Evolutionary conservation across 2,113 vertebrate genomes (phyloP).

Genomic region (Orthonyx spaldingii): DNA sequence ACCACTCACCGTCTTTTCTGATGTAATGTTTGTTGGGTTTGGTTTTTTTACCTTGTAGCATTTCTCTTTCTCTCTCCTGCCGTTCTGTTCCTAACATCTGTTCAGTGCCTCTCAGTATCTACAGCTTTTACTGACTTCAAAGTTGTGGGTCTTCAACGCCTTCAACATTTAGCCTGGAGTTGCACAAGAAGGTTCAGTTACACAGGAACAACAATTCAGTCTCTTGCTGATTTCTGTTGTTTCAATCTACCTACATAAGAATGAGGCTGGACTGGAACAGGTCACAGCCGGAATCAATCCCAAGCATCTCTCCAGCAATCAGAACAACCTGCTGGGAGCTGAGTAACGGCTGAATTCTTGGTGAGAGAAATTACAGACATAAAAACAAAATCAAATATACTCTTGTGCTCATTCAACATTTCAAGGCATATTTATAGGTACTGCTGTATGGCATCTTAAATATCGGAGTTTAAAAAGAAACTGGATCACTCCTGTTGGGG

Average conservation of each 20-base stretch:
- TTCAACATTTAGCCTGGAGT: not conserved
- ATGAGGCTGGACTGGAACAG: not conserved
- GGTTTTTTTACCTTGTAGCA: not conserved
- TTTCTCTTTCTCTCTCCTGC: not conserved
- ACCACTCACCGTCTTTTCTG: not conserved
- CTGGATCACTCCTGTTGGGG: not conserved
- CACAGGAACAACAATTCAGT: not conserved
- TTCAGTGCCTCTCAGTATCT: not conserved
- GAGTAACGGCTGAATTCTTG: constrained; percentile 35
- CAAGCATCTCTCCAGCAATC: constrained; percentile 34
- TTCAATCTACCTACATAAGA: not conserved
- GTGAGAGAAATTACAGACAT: constrained; percentile 35
- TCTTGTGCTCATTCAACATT: constrained; percentile 28
- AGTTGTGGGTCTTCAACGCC: not conserved
- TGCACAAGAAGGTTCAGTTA: not conserved
- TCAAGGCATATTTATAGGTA: constrained; percentile 44
- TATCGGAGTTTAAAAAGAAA: not conserved
- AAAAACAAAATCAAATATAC: constrained; percentile 56
- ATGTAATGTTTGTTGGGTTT: not conserved
- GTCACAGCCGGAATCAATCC: constrained; percentile 25
- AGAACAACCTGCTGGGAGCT: constrained; percentile 23
- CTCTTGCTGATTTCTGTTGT: constrained; percentile 25
- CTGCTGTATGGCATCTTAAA: constrained; percentile 12
- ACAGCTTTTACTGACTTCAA: not conserved
- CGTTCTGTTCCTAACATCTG: not conserved